Percentiles rank a stretch among this genome's conserved stretches.
phyloP scores from a whole-genome alignment of 2,113 vertebrate species.

The Nannospalax galili region DNA sequence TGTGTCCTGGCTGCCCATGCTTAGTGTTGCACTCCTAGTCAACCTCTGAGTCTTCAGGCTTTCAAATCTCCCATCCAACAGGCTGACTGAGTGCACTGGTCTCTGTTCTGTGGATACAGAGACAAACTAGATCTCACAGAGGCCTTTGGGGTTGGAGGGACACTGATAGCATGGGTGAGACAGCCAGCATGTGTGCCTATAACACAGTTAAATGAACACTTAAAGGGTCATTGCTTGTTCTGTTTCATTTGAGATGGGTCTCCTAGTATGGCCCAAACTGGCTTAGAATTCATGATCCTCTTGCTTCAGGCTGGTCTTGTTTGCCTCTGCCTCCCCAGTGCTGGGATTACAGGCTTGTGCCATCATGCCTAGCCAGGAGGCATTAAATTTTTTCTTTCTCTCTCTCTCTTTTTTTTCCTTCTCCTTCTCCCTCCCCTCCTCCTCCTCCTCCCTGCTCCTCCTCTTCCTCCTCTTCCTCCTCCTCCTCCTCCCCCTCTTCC shows the following conservation, averaged over 20 bases:
- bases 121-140: conserved; percentile 10
- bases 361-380: too few species aligned
- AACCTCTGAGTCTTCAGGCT: background rate
- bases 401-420: too few species aligned
- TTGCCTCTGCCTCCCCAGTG: background rate
- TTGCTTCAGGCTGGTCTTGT: background rate
- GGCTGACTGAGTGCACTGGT: background rate
- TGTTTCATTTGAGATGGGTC: background rate
- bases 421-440: background rate
- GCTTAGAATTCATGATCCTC: background rate
- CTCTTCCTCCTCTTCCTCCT: too few species aligned
- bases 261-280: background rate
- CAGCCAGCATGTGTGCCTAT: background rate
- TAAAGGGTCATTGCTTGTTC: background rate
- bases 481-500: background rate
- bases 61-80: background rate
- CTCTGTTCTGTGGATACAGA: background rate
- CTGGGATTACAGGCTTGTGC: background rate
- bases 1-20: background rate
- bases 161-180: background rate
- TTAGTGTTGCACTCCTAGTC: background rate
- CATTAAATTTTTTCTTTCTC: too few species aligned
- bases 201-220: background rate
- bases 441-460: background rate
- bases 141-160: background rate